These are phyloP conservation scores for Dynastes hyllus DNA, from an alignment of 2,888 invertebrate genomes.

Conservation along the genomic window DNA sequence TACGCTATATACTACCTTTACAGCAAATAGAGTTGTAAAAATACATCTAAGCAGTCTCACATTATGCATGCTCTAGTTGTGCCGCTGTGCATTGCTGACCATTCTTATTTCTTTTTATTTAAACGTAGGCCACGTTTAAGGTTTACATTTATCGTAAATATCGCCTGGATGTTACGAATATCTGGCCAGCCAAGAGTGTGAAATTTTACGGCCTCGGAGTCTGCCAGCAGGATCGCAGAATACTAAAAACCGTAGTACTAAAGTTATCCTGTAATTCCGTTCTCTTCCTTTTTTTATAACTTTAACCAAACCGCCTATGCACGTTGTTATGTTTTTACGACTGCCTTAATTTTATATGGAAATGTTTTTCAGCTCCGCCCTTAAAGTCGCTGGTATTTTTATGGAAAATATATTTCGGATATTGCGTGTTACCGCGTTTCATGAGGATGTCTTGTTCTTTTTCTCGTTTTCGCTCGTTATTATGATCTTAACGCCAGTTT, in stretches of 20 bases:
- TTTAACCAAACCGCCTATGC: constrained; percentile 55
- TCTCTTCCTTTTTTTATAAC: constrained; percentile 53
- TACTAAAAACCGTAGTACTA: constrained; percentile 36
- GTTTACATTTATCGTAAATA: constrained; percentile 44
- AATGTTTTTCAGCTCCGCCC: constrained; percentile 25
- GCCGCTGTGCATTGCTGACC: constrained; percentile 17
- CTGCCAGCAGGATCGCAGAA: constrained; percentile 18
- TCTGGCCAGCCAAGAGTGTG: constrained; percentile 33
- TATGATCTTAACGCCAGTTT: constrained; percentile 16
- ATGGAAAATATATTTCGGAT: constrained; percentile 24
- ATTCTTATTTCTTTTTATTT: constrained; percentile 14
- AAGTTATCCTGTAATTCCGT: constrained; percentile 34
- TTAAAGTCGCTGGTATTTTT: constrained; percentile 21
- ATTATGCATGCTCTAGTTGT: constrained; percentile 38
- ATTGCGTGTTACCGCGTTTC: constrained; percentile 25
- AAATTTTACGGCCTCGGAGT: constrained; percentile 38
- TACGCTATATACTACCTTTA: neutral
- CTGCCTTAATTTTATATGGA: constrained; percentile 51
- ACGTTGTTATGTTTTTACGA: constrained; percentile 50
- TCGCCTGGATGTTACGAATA: constrained; percentile 14
- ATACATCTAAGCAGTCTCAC: constrained; percentile 17
- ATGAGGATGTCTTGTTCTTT: neutral
- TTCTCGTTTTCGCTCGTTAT: constrained; percentile 5
- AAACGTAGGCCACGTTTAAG: neutral
- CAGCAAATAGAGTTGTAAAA: constrained; percentile 34